Evolutionary conservation across 1,140 invertebrate genomes (phyloP).

Genomic region (Diorhabda elongata): DNA sequence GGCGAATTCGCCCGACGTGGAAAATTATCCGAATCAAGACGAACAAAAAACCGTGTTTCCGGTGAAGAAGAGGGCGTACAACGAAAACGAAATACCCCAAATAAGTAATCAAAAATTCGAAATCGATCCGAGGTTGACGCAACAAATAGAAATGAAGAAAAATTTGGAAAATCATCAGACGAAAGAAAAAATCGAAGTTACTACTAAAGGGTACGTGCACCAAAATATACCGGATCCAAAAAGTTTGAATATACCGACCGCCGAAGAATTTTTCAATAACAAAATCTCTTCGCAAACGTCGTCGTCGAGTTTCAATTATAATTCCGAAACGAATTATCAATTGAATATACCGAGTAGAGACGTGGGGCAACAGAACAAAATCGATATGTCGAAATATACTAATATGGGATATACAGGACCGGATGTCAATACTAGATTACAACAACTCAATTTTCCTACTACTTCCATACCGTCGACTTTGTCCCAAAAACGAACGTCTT

Average conservation of each 20-base stretch:
- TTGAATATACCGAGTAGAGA: conserved; percentile 25
- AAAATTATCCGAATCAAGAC: conserved; percentile 35
- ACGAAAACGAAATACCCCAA: conserved; percentile 48
- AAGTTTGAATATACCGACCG: conserved; percentile 14
- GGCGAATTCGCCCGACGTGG: conserved; percentile 30
- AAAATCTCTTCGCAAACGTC: conserved; percentile 1
- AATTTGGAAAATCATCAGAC: neutral
- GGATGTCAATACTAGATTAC: conserved; percentile 34
- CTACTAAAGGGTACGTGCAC: conserved; percentile 28
- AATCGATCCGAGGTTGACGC: conserved; percentile 6
- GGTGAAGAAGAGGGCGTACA: conserved; percentile 58
- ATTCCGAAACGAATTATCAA: conserved; percentile 22
- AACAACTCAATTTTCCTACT: conserved; percentile 32
- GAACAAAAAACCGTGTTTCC: conserved; percentile 42
- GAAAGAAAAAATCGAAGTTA: conserved; percentile 1
- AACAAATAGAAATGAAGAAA: conserved; percentile 8
- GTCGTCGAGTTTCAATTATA: conserved; percentile 10
- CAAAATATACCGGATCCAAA: conserved; percentile 39
- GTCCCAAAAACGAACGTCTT: conserved; percentile 21
- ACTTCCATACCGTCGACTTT: conserved; percentile 25
- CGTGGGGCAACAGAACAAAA: conserved; percentile 27
- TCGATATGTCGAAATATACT: conserved; percentile 41
- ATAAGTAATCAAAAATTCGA: conserved; percentile 14
- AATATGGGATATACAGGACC: conserved; percentile 43
- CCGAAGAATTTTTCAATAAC: neutral